Conservation (phyloP, 2,113 vertebrate species). For the Antigone vipio region DNA sequence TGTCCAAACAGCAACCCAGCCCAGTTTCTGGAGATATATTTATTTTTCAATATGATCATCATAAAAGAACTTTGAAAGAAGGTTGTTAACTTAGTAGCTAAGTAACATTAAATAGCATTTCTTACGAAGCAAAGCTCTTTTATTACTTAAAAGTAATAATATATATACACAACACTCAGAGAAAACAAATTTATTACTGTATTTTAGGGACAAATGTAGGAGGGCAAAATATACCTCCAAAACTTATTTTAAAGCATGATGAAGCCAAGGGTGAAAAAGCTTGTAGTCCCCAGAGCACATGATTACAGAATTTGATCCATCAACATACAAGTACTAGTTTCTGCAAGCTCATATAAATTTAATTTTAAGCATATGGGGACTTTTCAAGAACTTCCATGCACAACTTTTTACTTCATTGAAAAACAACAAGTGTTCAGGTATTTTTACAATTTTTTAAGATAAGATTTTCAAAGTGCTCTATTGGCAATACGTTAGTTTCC, state of each 20-base stretch:
- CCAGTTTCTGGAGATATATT: constrained; percentile 44
- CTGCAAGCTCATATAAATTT: not conserved
- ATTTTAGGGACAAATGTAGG: not conserved
- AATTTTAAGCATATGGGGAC: not conserved
- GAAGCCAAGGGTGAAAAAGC: not conserved
- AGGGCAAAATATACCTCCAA: not conserved
- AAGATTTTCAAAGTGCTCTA: constrained; percentile 47
- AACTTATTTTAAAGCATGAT: not conserved
- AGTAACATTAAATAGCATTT: not conserved
- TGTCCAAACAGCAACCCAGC: constrained; percentile 31
- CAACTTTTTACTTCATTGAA: not conserved
- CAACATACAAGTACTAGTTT: not conserved
- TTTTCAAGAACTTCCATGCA: not conserved
- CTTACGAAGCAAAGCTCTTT: not conserved
- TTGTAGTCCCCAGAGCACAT: not conserved
- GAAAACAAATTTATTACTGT: not conserved
- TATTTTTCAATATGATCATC: not conserved
- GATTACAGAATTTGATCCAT: not conserved
- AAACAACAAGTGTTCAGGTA: constrained; percentile 30
- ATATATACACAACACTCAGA: not conserved
- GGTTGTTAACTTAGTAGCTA: not conserved
- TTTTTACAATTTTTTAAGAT: constrained; percentile 41
- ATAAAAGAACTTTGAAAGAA: constrained; percentile 13
- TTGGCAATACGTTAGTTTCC: constrained; percentile 10
- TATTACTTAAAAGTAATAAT: not conserved